These are phyloP conservation scores for Nycteola revayana DNA, from an alignment of 2,888 invertebrate species.

Conservation along the genomic window DNA sequence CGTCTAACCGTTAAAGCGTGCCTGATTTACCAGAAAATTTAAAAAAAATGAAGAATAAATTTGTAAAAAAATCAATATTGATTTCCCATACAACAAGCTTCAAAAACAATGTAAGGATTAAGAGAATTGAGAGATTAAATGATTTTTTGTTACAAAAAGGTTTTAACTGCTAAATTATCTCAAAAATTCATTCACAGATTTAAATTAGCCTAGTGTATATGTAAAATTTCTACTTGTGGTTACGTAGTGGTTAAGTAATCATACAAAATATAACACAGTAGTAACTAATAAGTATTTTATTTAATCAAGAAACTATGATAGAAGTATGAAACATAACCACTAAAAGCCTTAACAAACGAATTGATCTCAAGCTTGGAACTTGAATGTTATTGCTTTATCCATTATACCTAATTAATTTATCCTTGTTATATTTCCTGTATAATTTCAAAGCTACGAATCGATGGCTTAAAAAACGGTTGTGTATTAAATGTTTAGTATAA, in stretches of 20 bases:
- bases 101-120: too few species aligned
- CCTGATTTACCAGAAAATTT: too few species aligned
- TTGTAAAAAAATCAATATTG: too few species aligned
- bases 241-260: conserved; percentile 35
- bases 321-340: conserved; percentile 14
- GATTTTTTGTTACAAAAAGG: too few species aligned
- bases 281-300: background rate
- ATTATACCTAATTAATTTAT: conserved; percentile 4
- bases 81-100: too few species aligned
- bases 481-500: conserved; percentile 48
- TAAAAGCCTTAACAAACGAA: conserved; percentile 15
- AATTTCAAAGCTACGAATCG: conserved; percentile 4
- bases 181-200: too few species aligned
- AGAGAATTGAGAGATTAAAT: too few species aligned
- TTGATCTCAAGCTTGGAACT: conserved; percentile 33
- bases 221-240: conserved; percentile 38
- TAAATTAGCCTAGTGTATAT: too few species aligned
- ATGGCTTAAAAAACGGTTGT: conserved; percentile 61
- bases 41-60: too few species aligned
- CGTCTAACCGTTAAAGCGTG: too few species aligned
- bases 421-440: conserved; percentile 9
- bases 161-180: too few species aligned
- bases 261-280: conserved; percentile 12
- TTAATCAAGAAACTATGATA: background rate
- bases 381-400: conserved; percentile 20